Conservation (phyloP, 1,140 invertebrate genomes). For the Belonocnema kinseyi region DNA sequence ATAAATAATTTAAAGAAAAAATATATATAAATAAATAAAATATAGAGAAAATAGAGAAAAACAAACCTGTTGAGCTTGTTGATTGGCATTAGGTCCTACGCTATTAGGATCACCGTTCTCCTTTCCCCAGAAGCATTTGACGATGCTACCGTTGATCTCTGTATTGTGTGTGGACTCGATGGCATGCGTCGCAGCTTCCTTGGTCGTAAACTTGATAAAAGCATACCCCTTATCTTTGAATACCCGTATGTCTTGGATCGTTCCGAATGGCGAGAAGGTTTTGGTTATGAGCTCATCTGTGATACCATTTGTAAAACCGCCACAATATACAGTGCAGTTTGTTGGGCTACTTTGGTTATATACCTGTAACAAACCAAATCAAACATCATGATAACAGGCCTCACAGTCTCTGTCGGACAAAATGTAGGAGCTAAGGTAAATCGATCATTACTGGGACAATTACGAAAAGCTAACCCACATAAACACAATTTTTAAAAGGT, state of each 20-base stretch:
- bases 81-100: constrained; percentile 74
- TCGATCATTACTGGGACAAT: too few relatives aligned
- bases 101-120: constrained; percentile 88
- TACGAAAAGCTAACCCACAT: too few relatives aligned
- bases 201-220: constrained; percentile 98
- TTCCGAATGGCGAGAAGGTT: constrained; percentile 95
- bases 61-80: constrained; percentile 76
- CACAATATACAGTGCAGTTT: constrained; percentile 99
- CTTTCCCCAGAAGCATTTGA: constrained; percentile 99
- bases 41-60: background rate
- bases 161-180: constrained; percentile 98
- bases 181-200: constrained; percentile 97
- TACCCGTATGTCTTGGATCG: constrained; percentile 96
- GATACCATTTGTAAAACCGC: constrained; percentile 94
- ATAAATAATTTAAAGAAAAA: background rate
- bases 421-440: too few relatives aligned
- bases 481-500: too few relatives aligned
- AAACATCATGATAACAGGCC: background rate
- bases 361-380: constrained; percentile 76
- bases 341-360: constrained; percentile 98
- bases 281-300: constrained; percentile 97
- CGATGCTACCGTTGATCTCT: constrained; percentile 95
- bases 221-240: constrained; percentile 99
- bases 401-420: too few relatives aligned
- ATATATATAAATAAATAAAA: too few relatives aligned